A percentile compares a stretch with the other conserved stretches of the same genome.
Conservation (phyloP, 2,113 vertebrate species). For the Cynocephalus volans region DNA sequence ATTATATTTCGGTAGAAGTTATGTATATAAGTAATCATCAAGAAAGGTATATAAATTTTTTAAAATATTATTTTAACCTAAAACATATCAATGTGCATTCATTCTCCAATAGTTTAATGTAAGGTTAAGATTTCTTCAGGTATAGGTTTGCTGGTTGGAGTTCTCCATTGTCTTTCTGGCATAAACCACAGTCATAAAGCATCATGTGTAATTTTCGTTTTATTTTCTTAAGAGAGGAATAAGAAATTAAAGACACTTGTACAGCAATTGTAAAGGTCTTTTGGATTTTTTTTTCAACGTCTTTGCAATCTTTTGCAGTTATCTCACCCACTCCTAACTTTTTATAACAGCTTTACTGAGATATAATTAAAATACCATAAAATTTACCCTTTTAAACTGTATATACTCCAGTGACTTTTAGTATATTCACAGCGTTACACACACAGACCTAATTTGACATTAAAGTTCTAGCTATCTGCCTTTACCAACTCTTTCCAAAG, state of each 20-base stretch:
- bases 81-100: not conserved
- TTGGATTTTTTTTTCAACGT: not conserved
- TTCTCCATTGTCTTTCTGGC: not conserved
- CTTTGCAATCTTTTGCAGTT: not conserved
- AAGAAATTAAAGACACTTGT: not conserved
- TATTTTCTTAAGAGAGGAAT: not conserved
- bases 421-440: not conserved
- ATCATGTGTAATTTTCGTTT: not conserved
- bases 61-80: not conserved
- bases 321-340: not conserved
- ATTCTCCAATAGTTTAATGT: not conserved
- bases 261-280: not conserved
- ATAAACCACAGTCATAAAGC: not conserved
- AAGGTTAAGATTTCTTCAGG: not conserved
- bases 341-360: not conserved
- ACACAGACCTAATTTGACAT: not conserved
- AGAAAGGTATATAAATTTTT: not conserved
- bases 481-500: not conserved
- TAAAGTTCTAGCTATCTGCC: not conserved
- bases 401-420: not conserved
- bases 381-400: not conserved
- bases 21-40: not conserved
- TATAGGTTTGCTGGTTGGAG: not conserved
- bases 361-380: too few relatives aligned
- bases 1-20: too few relatives aligned